Percentiles rank a stretch among this genome's conserved stretches.
These are phyloP conservation scores for Marcusenius ussheri DNA, from an alignment of 2,113 vertebrate genomes.

Conservation along the genomic window DNA sequence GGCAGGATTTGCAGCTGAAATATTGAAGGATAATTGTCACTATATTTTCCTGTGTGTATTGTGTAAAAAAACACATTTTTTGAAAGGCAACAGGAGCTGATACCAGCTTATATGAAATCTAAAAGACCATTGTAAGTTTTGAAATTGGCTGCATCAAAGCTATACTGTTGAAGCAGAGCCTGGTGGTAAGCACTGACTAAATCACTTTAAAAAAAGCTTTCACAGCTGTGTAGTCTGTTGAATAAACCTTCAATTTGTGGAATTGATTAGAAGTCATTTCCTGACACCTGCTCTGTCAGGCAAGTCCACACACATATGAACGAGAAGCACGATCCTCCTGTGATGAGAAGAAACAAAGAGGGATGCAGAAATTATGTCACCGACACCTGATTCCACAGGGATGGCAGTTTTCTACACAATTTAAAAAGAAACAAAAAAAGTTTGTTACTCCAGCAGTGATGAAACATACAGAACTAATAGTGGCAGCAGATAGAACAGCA, in stretches of 20 bases:
- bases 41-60: background rate
- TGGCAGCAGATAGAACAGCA: background rate
- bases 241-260: background rate
- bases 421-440: background rate
- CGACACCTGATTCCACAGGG: background rate
- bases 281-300: background rate
- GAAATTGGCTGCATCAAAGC: background rate
- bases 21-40: background rate
- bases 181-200: background rate
- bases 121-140: background rate
- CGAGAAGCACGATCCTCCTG: background rate
- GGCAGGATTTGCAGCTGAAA: background rate
- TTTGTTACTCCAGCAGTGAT: background rate
- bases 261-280: background rate
- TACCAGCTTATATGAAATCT: background rate
- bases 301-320: background rate
- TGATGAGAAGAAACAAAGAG: background rate
- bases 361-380: background rate
- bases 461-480: background rate
- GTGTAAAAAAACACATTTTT: background rate
- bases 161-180: background rate
- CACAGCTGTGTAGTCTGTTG: background rate
- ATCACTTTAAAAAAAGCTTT: background rate
- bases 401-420: background rate
- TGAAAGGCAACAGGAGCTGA: background rate